phyloP scores from a whole-genome alignment of 2,797 vertebrate species.

The Geotrypetes seraphini region DNA sequence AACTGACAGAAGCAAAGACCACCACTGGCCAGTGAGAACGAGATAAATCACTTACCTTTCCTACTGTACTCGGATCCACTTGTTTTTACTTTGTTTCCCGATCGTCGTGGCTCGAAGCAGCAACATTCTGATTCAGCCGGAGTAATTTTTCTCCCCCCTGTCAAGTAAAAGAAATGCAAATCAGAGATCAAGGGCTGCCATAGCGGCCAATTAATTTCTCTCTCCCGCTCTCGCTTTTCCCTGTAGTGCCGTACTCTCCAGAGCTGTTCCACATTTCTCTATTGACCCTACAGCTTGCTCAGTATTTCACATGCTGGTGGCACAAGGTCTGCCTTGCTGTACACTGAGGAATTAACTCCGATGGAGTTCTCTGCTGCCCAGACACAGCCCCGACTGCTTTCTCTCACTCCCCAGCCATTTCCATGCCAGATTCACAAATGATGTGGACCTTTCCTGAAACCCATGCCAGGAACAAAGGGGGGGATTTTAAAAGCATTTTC shows the following conservation, averaged over 20 bases:
- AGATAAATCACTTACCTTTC: no score
- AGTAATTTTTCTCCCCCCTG: conserved; percentile 28
- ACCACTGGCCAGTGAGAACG: no score
- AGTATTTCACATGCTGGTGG: conserved; percentile 33
- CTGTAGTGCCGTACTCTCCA: conserved; percentile 7
- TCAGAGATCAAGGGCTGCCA: neutral
- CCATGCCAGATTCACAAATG: conserved; percentile 56
- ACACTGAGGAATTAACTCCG: conserved; percentile 35
- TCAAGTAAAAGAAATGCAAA: neutral
- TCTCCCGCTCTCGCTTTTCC: neutral
- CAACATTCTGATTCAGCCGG: conserved; percentile 18
- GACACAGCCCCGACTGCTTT: conserved; percentile 49
- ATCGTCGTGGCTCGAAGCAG: conserved; percentile 14
- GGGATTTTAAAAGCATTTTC: conserved; percentile 21
- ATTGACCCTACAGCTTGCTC: conserved; percentile 52
- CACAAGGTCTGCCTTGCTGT: conserved; percentile 54
- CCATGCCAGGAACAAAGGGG: conserved; percentile 27
- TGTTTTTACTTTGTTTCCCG: conserved; percentile 33
- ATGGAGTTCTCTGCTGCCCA: conserved; percentile 60
- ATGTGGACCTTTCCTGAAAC: conserved; percentile 33
- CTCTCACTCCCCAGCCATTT: conserved; percentile 27
- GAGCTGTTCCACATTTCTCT: conserved; percentile 37
- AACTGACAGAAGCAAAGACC: neutral
- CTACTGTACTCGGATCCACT: no score
- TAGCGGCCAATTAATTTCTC: conserved; percentile 4